phyloP scores from a whole-genome alignment of 2,797 vertebrate genomes.

The Geotrypetes seraphini region DNA sequence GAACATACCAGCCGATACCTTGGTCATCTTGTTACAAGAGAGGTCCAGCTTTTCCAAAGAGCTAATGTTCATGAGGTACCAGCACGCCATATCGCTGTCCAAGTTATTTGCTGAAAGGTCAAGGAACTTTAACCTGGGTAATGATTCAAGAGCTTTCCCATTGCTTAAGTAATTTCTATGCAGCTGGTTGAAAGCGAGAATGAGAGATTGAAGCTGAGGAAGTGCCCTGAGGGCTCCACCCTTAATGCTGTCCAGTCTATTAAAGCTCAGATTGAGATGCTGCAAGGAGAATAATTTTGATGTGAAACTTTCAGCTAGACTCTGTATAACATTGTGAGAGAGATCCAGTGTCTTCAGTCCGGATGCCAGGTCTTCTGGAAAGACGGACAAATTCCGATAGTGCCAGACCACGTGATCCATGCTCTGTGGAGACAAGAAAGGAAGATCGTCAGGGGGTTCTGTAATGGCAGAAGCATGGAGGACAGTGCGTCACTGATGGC shows the following conservation, averaged over 20 bases:
- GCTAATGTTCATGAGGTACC: constrained; percentile 52
- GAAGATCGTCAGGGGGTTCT: background rate
- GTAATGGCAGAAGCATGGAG: too few species aligned
- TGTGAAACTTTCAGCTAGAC: constrained; percentile 30
- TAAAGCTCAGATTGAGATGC: constrained; percentile 55
- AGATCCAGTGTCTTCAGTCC: constrained; percentile 54
- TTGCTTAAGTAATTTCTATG: constrained; percentile 45
- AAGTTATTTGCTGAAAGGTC: constrained; percentile 60
- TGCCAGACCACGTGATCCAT: constrained; percentile 40
- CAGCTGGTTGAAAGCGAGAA: constrained; percentile 55
- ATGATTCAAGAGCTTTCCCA: constrained; percentile 38
- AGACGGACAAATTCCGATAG: constrained; percentile 39
- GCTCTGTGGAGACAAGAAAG: constrained; percentile 12
- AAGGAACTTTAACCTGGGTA: constrained; percentile 45
- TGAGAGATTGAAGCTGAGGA: constrained; percentile 44
- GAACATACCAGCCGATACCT: constrained; percentile 48
- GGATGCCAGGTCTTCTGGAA: constrained; percentile 49
- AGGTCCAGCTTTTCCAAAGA: constrained; percentile 52
- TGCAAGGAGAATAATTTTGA: constrained; percentile 45
- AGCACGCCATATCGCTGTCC: constrained; percentile 41
- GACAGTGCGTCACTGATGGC: too few species aligned
- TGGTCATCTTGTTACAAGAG: constrained; percentile 48
- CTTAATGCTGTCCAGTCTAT: constrained; percentile 60
- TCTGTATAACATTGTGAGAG: constrained; percentile 68
- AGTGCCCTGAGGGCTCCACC: constrained; percentile 46